These are phyloP conservation scores for Brachyalestes nurse DNA, from an alignment of 2,797 vertebrate species.

Conservation along the genomic window DNA sequence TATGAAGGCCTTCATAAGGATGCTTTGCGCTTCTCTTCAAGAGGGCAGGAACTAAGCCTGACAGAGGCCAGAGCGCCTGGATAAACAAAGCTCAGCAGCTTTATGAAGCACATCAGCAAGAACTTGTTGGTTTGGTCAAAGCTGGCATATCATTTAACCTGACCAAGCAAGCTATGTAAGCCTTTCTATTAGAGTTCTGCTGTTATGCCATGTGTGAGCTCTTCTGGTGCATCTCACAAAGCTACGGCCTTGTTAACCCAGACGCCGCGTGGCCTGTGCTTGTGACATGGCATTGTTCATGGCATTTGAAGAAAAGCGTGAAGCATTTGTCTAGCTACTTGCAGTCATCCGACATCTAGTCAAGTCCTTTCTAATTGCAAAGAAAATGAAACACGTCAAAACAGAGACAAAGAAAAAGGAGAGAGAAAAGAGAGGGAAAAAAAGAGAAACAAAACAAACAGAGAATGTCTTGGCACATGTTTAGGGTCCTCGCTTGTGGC, in stretches of 20 bases:
- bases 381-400: conserved; percentile 53
- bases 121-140: conserved; percentile 29
- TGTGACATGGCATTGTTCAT: background rate
- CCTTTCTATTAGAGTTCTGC: conserved; percentile 10
- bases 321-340: conserved; percentile 29
- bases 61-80: background rate
- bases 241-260: conserved; percentile 40
- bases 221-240: conserved; percentile 26
- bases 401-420: conserved; percentile 52
- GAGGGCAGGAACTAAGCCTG: background rate
- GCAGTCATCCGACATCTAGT: conserved; percentile 55
- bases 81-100: conserved; percentile 29
- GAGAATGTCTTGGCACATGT: conserved; percentile 77
- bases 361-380: conserved; percentile 66
- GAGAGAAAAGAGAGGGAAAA: conserved; percentile 49
- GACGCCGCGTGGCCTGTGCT: background rate
- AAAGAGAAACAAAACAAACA: conserved; percentile 58
- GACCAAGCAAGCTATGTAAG: conserved; percentile 35
- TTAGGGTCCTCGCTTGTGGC: conserved; percentile 79
- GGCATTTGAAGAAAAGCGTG: conserved; percentile 25
- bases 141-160: conserved; percentile 31
- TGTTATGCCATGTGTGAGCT: conserved; percentile 19
- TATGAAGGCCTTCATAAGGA: conserved; percentile 87
- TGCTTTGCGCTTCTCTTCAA: conserved; percentile 34
- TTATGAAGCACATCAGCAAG: conserved; percentile 24